Base-by-base conservation (phyloP, 2,113 vertebrate genomes). In the Gadus chalcogrammus region DNA sequence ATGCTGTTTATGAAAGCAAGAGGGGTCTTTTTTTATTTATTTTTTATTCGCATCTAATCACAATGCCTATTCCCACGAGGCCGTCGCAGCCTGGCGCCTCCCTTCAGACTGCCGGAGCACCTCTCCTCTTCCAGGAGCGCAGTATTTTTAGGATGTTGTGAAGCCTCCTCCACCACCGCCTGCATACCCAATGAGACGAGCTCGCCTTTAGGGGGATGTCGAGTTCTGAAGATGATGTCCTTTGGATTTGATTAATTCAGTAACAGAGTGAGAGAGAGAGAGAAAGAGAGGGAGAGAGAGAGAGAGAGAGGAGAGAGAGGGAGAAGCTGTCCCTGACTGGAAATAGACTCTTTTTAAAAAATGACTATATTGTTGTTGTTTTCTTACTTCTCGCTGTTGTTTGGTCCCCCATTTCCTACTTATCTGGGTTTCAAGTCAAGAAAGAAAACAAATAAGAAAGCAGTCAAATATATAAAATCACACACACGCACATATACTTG, bases 141-240 rank as follows among this genome's bases (percentile, higher is more conserved):
- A 94, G 95, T 97, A 96, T 98, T 98, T 98, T 97, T 97, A 95
- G 95, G 93, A 94, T 96, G 95, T 94, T 96, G 92, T 96, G 92
- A 93, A 93, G 93, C 95, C 95, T 95, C 93, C 93, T 94, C 84
- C 90, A 48, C 42, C 42, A 13, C 42, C 42, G 42, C 93, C 94
- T 95, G 95, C 96, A 96, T 96, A 94, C 92, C 87, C 92, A 97
- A 96, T 96, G 94, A 97, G 95, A 90, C 90, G 42, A 48, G 91
- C 94, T 95, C 94, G 95, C 95, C 95, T 96, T 94, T 88, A 94
- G 96, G 94, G 95, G 94, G 93, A 93, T 94, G 93, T 94, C 93
- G 95, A 94, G 95, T 97, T 97, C 2, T 95, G 94, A 96, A 96
- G 95, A 94, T 95, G 94, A 93, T 94, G 93, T 97, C 95, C 95